phyloP scores from a whole-genome alignment of 2,797 vertebrate species.

The Apogon talboti region DNA sequence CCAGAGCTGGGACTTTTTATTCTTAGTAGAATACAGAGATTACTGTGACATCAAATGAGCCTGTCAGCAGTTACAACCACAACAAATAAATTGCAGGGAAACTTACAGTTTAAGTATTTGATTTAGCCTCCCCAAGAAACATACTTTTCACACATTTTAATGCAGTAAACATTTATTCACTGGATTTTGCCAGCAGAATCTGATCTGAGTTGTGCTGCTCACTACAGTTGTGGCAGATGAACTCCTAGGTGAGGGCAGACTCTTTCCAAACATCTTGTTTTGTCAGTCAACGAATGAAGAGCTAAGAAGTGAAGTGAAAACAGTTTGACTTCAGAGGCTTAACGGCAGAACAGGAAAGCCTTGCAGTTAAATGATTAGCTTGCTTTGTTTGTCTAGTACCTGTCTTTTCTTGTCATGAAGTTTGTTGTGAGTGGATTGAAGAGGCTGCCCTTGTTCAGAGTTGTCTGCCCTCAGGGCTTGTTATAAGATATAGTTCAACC shows the following conservation, averaged over 20 bases:
- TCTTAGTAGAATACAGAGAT: constrained; percentile 65
- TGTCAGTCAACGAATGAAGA: constrained; percentile 63
- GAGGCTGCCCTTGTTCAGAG: constrained; percentile 42
- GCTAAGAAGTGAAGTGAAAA: constrained; percentile 51
- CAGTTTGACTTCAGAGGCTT: constrained; percentile 46
- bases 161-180: constrained; percentile 2
- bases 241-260: constrained; percentile 24
- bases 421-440: constrained; percentile 53
- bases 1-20: constrained; percentile 49
- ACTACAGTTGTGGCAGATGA: constrained; percentile 29
- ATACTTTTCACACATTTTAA: constrained; percentile 11
- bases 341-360: constrained; percentile 35
- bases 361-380: constrained; percentile 52
- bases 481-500: constrained; percentile 13
- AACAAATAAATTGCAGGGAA: constrained; percentile 31
- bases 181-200: background rate
- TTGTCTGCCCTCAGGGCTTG: constrained; percentile 45
- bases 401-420: constrained; percentile 48
- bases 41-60: constrained; percentile 68
- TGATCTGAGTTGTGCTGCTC: constrained; percentile 10
- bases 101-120: constrained; percentile 26
- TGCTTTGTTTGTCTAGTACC: constrained; percentile 57
- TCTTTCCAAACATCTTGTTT: constrained; percentile 28
- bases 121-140: constrained; percentile 14
- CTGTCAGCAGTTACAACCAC: constrained; percentile 74